These are phyloP conservation scores for Cataglyphis livida DNA, from an alignment of 2,888 invertebrate species.

Conservation along the genomic window DNA sequence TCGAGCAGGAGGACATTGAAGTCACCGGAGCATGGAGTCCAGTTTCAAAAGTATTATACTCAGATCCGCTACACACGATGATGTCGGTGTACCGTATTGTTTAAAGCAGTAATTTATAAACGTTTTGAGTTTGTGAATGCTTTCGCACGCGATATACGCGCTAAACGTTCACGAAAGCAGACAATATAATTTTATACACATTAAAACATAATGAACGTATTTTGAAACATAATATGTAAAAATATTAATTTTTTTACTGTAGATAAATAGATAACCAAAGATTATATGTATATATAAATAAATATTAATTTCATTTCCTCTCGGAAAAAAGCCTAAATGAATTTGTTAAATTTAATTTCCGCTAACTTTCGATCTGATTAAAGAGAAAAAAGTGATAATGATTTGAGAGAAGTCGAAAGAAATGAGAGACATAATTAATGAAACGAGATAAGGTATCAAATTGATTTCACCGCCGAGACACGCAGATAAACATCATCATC, in stretches of 20 bases:
- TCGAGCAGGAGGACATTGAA: slow-evolving; percentile 63
- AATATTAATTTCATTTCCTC: not conserved
- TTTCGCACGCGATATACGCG: not conserved
- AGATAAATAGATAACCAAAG: not conserved
- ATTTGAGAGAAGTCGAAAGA: slow-evolving; percentile 3
- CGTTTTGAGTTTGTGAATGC: slow-evolving; percentile 14
- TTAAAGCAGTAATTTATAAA: not conserved
- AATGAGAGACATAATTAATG: not conserved
- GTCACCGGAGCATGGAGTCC: slow-evolving; percentile 72
- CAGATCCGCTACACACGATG: slow-evolving; percentile 76
- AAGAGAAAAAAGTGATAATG: not conserved
- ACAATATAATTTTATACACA: not conserved
- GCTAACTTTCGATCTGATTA: not conserved
- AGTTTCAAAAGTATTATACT: slow-evolving; percentile 65
- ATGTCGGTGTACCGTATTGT: slow-evolving; percentile 39
- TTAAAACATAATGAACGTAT: too few relatives aligned
- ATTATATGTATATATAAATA: not conserved
- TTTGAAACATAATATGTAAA: not conserved
- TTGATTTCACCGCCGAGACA: slow-evolving; percentile 3
- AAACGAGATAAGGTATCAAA: not conserved
- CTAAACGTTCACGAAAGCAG: not conserved
- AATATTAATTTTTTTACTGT: not conserved
- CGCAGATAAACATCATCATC: not conserved
- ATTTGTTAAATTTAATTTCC: not conserved
- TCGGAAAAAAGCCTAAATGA: not conserved